These are phyloP conservation scores for Eospalax fontanierii DNA, from an alignment of 2,797 vertebrate species.

Conservation along the genomic window DNA sequence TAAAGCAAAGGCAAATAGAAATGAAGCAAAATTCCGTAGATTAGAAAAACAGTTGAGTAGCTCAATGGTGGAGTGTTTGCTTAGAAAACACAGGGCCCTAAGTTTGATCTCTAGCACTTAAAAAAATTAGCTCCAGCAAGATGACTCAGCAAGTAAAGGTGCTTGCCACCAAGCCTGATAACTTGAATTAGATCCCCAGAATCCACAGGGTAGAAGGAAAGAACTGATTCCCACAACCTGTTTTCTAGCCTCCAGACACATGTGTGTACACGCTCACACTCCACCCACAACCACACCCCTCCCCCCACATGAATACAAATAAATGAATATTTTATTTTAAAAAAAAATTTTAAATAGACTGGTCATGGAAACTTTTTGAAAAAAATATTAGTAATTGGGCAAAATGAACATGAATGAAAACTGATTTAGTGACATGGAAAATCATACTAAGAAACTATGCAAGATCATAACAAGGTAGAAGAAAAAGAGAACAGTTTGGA, in stretches of 20 bases:
- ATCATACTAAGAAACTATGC: neutral
- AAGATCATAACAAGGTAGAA: neutral
- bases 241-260: neutral
- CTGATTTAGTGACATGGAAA: constrained; percentile 11
- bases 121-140: neutral
- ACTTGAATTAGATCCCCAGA: neutral
- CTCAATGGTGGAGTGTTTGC: neutral
- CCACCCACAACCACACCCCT: no score
- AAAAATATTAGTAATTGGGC: neutral
- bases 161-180: neutral
- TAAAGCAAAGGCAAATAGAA: neutral
- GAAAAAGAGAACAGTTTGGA: neutral
- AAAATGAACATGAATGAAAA: neutral
- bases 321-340: neutral
- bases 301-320: no score
- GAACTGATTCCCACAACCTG: neutral
- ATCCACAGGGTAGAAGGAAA: neutral
- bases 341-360: neutral
- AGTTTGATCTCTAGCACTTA: neutral
- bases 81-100: neutral
- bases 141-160: neutral
- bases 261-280: no score
- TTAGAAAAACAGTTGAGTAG: neutral
- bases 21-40: neutral
- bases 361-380: neutral